These are phyloP conservation scores for Hemicordylus capensis DNA, from an alignment of 2,113 vertebrate genomes.

Conservation along the genomic window DNA sequence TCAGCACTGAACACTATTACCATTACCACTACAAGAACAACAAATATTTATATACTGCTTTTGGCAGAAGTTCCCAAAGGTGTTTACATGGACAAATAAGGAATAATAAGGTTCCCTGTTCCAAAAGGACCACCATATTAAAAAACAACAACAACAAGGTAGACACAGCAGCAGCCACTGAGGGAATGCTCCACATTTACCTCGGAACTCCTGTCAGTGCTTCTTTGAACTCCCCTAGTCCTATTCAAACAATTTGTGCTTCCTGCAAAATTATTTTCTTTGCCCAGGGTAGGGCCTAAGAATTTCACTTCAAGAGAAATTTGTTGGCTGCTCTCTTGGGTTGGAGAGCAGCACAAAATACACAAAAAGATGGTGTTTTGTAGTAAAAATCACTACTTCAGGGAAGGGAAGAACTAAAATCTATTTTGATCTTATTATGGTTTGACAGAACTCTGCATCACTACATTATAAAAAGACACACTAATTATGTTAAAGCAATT, in stretches of 20 bases:
- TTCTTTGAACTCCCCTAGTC: not conserved
- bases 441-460: slow-evolving; percentile 49
- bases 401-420: slow-evolving; percentile 42
- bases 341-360: slow-evolving; percentile 12
- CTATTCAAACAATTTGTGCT: not conserved
- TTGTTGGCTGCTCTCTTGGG: not conserved
- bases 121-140: too few relatives aligned
- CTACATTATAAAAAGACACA: slow-evolving; percentile 43
- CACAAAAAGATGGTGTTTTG: not conserved
- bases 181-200: not conserved
- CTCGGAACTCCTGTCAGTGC: not conserved
- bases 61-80: too few relatives aligned
- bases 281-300: not conserved
- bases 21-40: too few relatives aligned
- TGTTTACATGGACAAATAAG: too few relatives aligned
- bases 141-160: too few relatives aligned
- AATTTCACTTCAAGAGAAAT: not conserved
- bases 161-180: too few relatives aligned
- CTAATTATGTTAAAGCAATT: slow-evolving; percentile 60
- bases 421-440: slow-evolving; percentile 56
- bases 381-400: slow-evolving; percentile 29
- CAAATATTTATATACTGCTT: too few relatives aligned
- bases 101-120: too few relatives aligned
- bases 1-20: not conserved
- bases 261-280: not conserved